Percentiles rank a stretch among this genome's conserved stretches.
phyloP scores from a whole-genome alignment of 2,888 invertebrate genomes.

The Tromatobia lineatoria region DNA sequence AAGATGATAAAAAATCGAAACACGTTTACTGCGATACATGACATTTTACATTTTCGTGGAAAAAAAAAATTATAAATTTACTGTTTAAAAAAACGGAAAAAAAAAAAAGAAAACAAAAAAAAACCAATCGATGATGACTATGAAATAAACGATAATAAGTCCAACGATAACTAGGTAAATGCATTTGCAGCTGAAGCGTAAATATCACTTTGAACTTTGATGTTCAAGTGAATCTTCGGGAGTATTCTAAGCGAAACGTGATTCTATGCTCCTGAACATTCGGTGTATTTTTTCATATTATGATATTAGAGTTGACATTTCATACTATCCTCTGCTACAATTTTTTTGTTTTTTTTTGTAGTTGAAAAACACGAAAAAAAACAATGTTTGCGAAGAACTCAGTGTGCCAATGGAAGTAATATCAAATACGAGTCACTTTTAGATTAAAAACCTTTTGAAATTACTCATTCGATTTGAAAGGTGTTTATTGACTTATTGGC shows the following conservation, averaged over 20 bases:
- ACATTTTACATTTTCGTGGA: slow-evolving; percentile 53
- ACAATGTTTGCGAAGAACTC: slow-evolving; percentile 33
- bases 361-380: slow-evolving; percentile 16
- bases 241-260: slow-evolving; percentile 34
- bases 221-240: background rate
- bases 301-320: slow-evolving; percentile 41
- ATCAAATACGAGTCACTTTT: slow-evolving; percentile 31
- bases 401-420: slow-evolving; percentile 55
- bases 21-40: slow-evolving; percentile 29
- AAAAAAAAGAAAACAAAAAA: slow-evolving; percentile 4
- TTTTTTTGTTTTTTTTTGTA: slow-evolving; percentile 17
- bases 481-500: slow-evolving; percentile 31
- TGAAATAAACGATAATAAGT: slow-evolving; percentile 14
- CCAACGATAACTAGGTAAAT: slow-evolving; percentile 33
- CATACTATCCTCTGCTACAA: slow-evolving; percentile 29
- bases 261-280: slow-evolving; percentile 36
- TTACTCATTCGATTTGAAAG: slow-evolving; percentile 1
- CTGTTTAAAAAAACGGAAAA: slow-evolving; percentile 40
- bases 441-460: slow-evolving; percentile 36
- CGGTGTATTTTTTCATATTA: slow-evolving; percentile 39
- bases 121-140: slow-evolving; percentile 24
- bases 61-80: slow-evolving; percentile 48
- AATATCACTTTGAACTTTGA: slow-evolving; percentile 24
- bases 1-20: slow-evolving; percentile 4
- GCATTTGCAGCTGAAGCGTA: slow-evolving; percentile 13